Conservation (phyloP, 2,888 invertebrate genomes). For the Conistra vaccinii region DNA sequence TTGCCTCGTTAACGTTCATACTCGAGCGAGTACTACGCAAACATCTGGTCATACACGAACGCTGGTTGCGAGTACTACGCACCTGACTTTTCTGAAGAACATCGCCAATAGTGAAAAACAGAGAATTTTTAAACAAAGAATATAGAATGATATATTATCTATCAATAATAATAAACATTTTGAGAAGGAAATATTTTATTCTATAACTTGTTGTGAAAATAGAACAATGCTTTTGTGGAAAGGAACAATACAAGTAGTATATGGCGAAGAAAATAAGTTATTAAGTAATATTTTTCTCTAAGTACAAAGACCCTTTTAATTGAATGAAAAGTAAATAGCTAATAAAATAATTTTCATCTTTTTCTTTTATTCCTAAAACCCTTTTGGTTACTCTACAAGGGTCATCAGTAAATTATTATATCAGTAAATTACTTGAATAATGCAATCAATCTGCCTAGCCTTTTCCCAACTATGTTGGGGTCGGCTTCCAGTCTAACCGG, state of each 20-base stretch:
- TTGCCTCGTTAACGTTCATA: no score
- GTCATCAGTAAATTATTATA: neutral
- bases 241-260: neutral
- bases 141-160: neutral
- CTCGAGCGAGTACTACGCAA: no score
- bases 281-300: neutral
- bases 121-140: no score
- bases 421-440: conserved; percentile 21
- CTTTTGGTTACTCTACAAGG: neutral
- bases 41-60: no score
- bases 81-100: no score
- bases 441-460: no score
- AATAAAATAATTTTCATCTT: conserved; percentile 12
- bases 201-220: neutral
- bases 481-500: no score
- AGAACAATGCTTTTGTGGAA: neutral
- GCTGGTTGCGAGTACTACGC: no score
- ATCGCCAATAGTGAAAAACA: no score
- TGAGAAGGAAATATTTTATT: neutral
- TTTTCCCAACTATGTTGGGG: no score
- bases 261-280: neutral
- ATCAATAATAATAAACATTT: neutral
- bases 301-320: conserved; percentile 22
- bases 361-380: neutral
- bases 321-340: conserved; percentile 1